These are phyloP conservation scores for Sitophilus oryzae DNA, from an alignment of 1,140 invertebrate species.

Conservation along the genomic window DNA sequence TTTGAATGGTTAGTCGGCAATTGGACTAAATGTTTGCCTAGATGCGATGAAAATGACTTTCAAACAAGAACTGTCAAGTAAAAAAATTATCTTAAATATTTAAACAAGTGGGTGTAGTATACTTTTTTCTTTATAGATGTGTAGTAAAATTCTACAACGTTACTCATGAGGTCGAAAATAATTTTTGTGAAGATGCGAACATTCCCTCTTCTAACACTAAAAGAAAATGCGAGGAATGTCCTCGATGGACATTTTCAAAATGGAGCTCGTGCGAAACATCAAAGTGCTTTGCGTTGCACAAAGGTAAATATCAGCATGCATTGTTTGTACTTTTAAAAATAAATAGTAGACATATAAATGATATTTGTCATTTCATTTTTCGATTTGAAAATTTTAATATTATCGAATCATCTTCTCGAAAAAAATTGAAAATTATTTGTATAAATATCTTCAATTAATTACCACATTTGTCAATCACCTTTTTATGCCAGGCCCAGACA, in stretches of 20 bases:
- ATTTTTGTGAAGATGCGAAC: slow-evolving; percentile 64
- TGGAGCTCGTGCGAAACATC: slow-evolving; percentile 67
- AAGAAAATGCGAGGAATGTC: slow-evolving; percentile 65
- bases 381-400: too few relatives aligned
- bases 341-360: too few relatives aligned
- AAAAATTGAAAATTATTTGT: too few relatives aligned
- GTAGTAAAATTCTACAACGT: slow-evolving; percentile 54
- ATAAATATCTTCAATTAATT: too few relatives aligned
- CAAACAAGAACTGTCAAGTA: slow-evolving; percentile 56
- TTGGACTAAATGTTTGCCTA: slow-evolving; percentile 81
- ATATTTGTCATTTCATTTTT: too few relatives aligned
- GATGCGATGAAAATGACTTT: slow-evolving; percentile 73
- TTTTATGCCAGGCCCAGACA: too few relatives aligned
- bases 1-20: slow-evolving; percentile 76
- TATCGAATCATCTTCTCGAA: too few relatives aligned
- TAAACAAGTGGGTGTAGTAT: too few relatives aligned
- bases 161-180: slow-evolving; percentile 55
- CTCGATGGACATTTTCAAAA: slow-evolving; percentile 63
- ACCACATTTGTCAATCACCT: too few relatives aligned
- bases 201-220: slow-evolving; percentile 58
- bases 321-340: neutral
- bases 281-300: slow-evolving; percentile 70
- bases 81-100: too few relatives aligned
- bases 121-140: too few relatives aligned
- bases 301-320: slow-evolving; percentile 46